Percentiles rank a stretch among this genome's conserved stretches.
Conservation (phyloP, 2,113 vertebrate species). For the Prionailurus bengalensis region DNA sequence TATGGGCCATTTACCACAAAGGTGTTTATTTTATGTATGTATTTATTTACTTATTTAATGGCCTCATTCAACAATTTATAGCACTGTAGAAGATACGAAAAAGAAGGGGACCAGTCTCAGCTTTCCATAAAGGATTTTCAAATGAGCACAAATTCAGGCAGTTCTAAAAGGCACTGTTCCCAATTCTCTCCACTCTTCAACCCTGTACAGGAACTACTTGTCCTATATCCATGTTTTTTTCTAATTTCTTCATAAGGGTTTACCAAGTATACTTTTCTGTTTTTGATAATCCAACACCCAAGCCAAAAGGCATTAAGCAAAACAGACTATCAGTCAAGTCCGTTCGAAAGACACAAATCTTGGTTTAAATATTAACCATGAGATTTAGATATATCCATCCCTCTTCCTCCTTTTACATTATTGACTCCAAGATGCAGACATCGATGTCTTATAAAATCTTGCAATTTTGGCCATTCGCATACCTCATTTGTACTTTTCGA, state of each 20-base stretch:
- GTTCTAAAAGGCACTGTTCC: conserved; percentile 23
- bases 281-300: conserved; percentile 39
- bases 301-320: conserved; percentile 40
- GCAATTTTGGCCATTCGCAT: too few species aligned
- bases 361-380: conserved; percentile 14
- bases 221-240: background rate
- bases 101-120: background rate
- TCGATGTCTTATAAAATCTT: too few species aligned
- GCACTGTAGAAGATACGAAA: background rate
- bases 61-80: conserved; percentile 32
- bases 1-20: background rate
- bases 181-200: background rate
- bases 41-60: background rate
- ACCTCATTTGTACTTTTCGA: too few species aligned
- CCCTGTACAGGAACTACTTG: background rate
- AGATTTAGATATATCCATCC: background rate
- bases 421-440: background rate
- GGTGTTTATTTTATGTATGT: background rate
- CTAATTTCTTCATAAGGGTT: conserved; percentile 17
- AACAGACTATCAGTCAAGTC: background rate
- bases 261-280: conserved; percentile 18
- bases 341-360: background rate
- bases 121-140: conserved; percentile 12
- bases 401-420: background rate
- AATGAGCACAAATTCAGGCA: background rate